A percentile compares a stretch with the other conserved stretches of the same genome.
Evolutionary conservation across 2,113 vertebrate species (phyloP).

Genomic region (Periophthalmodon schlosseri): DNA sequence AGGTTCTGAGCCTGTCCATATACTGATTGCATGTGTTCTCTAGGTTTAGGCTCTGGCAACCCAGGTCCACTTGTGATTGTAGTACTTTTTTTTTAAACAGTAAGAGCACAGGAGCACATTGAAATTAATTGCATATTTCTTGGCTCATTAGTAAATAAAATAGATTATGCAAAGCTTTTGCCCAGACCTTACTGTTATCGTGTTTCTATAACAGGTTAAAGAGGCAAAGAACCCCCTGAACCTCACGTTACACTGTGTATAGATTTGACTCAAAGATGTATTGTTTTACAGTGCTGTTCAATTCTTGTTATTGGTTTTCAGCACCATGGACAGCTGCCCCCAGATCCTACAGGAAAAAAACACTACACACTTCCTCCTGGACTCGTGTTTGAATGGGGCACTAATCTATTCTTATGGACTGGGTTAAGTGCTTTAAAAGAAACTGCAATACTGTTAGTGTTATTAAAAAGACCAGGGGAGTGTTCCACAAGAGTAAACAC

Average conservation of each 20-base stretch:
- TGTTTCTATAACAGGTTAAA: neutral
- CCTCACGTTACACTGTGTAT: constrained; percentile 5
- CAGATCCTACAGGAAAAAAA: constrained; percentile 32
- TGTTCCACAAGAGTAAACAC: neutral
- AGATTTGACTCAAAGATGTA: constrained; percentile 4
- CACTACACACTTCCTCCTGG: constrained; percentile 11
- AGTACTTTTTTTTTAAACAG: too few relatives aligned
- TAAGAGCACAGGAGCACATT: neutral
- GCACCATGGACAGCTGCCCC: constrained; percentile 38
- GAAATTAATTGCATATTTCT: neutral
- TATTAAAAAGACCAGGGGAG: neutral
- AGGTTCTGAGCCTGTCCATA: too few relatives aligned
- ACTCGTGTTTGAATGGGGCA: constrained; percentile 10
- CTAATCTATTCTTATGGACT: neutral
- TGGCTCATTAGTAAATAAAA: neutral
- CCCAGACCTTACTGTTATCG: neutral
- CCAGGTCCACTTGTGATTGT: too few relatives aligned
- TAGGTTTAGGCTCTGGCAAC: too few relatives aligned
- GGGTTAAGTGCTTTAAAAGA: neutral
- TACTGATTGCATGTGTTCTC: too few relatives aligned
- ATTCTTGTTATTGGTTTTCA: constrained; percentile 42
- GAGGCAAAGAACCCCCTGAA: constrained; percentile 5
- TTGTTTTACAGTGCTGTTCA: constrained; percentile 20
- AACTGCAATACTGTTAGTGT: neutral
- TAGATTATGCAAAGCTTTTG: neutral